Conservation (phyloP, 2,797 vertebrate genomes). For the Petrocephalus schoutedeni region DNA sequence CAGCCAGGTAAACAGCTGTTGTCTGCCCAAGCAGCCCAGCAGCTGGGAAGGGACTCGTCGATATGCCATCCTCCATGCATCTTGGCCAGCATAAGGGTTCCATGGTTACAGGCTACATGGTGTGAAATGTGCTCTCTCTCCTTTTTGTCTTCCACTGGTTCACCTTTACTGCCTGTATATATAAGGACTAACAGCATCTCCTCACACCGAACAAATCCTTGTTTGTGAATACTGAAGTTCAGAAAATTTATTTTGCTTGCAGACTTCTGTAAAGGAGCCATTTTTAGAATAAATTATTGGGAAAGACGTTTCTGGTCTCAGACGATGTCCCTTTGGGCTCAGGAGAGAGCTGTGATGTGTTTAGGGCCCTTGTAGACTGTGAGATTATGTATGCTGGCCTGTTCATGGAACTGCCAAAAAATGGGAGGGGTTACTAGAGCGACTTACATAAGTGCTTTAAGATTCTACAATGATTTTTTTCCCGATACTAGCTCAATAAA, state of each 20-base stretch:
- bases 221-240: background rate
- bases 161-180: background rate
- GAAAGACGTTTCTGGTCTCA: background rate
- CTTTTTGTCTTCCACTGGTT: background rate
- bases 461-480: too few relatives aligned
- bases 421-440: background rate
- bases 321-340: background rate
- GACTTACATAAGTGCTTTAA: too few relatives aligned
- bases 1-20: background rate
- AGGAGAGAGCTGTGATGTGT: too few relatives aligned
- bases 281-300: slow-evolving; percentile 6
- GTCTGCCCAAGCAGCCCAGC: background rate
- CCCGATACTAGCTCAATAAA: too few relatives aligned
- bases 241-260: background rate
- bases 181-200: background rate
- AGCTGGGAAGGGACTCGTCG: background rate
- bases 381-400: background rate
- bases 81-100: background rate
- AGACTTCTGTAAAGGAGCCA: background rate
- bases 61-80: background rate
- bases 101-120: background rate
- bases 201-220: background rate
- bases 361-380: too few relatives aligned
- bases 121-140: background rate
- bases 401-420: background rate